A percentile compares a stretch with the other conserved stretches of the same genome.
phyloP scores from a whole-genome alignment of 2,888 invertebrate genomes.

The Pollenia labialis region DNA sequence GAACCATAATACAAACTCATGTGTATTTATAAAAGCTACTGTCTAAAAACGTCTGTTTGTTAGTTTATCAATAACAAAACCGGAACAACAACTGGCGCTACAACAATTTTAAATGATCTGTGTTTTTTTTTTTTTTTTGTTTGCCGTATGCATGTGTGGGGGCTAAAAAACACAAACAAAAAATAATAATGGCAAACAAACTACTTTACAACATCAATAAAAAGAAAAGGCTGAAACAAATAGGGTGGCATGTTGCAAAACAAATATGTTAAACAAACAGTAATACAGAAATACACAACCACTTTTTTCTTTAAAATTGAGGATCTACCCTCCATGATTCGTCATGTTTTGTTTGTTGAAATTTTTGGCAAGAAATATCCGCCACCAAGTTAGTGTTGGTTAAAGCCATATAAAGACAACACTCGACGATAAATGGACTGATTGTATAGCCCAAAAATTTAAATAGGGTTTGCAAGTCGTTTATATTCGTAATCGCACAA shows the following conservation, averaged over 20 bases:
- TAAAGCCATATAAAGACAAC: too few species aligned
- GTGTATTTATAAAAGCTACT: conserved; percentile 66
- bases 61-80: conserved; percentile 74
- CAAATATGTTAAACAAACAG: conserved; percentile 47
- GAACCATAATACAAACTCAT: conserved; percentile 53
- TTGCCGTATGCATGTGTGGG: conserved; percentile 75
- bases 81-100: conserved; percentile 82
- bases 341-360: background rate
- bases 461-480: too few species aligned
- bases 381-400: too few species aligned
- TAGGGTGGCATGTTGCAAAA: conserved; percentile 53
- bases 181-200: conserved; percentile 47
- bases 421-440: too few species aligned
- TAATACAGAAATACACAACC: conserved; percentile 7
- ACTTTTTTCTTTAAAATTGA: conserved; percentile 3
- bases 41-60: conserved; percentile 59
- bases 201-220: background rate
- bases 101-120: conserved; percentile 73
- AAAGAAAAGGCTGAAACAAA: conserved; percentile 33
- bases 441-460: too few species aligned
- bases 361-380: background rate
- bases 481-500: too few species aligned
- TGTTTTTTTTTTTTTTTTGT: conserved; percentile 16
- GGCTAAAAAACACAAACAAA: conserved; percentile 61
- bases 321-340: background rate